Conservation (phyloP, 2,888 invertebrate species). For the Lepidochrysops patricia region DNA sequence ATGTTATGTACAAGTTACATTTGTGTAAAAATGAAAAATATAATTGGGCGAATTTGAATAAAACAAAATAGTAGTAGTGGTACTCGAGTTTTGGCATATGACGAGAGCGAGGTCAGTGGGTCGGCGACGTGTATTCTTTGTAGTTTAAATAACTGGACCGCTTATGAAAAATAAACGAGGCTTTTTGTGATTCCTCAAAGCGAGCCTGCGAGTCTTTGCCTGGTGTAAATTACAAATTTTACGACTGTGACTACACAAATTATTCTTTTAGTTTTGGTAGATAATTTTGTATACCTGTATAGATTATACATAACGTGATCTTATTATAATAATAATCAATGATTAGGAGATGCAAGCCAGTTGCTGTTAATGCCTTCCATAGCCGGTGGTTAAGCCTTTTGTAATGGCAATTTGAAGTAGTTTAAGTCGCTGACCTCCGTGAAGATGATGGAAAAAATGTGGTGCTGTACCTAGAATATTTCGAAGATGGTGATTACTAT, state of each 20-base stretch:
- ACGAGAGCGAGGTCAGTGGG: conserved; percentile 3
- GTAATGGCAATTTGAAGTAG: too few relatives aligned
- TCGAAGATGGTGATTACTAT: not conserved
- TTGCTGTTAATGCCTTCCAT: too few relatives aligned
- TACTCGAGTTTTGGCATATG: conserved; percentile 1
- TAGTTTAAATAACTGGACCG: conserved; percentile 12
- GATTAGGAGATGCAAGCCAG: too few relatives aligned
- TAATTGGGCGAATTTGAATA: not conserved
- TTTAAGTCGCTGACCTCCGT: too few relatives aligned
- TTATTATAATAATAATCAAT: too few relatives aligned
- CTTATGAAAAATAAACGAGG: conserved; percentile 10
- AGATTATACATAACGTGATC: too few relatives aligned
- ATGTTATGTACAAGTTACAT: too few relatives aligned
- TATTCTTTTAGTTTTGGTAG: not conserved
- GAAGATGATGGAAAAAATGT: too few relatives aligned
- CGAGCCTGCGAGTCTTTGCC: not conserved
- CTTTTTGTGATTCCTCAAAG: conserved; percentile 4
- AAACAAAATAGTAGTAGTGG: not conserved
- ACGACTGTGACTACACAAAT: not conserved
- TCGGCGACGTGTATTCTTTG: conserved; percentile 1
- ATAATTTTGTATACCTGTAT: too few relatives aligned
- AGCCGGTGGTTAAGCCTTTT: too few relatives aligned
- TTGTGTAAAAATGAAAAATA: not conserved
- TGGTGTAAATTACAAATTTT: conserved; percentile 5
- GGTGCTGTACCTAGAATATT: too few relatives aligned